These are phyloP conservation scores for Phallusia fumigata DNA, from an alignment of 23 tunicate species.

Conservation along the genomic window DNA sequence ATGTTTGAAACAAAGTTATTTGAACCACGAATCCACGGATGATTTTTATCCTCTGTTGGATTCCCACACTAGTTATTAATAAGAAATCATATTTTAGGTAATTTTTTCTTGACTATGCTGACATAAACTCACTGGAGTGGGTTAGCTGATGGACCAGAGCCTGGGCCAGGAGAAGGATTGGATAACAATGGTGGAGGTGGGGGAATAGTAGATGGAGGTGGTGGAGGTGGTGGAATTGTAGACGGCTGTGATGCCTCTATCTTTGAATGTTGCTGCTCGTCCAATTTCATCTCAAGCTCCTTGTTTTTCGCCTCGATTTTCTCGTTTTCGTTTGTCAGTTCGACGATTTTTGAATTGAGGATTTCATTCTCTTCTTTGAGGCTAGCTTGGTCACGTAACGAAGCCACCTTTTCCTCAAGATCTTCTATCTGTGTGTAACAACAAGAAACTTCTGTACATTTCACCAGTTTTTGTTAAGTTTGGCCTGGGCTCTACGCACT, in stretches of 20 bases:
- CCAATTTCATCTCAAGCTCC: conserved; percentile 10
- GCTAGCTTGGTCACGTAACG: background rate
- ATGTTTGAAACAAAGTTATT: too few relatives aligned
- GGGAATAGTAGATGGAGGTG: background rate
- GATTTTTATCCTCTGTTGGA: too few relatives aligned
- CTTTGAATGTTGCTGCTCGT: background rate
- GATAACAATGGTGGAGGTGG: conserved; percentile 11
- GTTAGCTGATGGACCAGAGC: background rate
- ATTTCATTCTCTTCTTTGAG: background rate
- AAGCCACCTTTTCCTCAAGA: conserved; percentile 21
- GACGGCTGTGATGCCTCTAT: background rate
- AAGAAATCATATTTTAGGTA: too few relatives aligned
- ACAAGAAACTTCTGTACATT: background rate
- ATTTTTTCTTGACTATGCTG: too few relatives aligned
- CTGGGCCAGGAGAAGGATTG: too few relatives aligned
- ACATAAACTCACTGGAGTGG: conserved; percentile 27
- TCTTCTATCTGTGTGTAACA: conserved; percentile 37
- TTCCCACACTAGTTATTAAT: too few relatives aligned
- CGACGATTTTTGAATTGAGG: background rate
- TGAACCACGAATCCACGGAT: too few relatives aligned
- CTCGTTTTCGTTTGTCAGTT: conserved; percentile 17
- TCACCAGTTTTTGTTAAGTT: too few relatives aligned
- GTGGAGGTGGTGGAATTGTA: conserved; percentile 17
- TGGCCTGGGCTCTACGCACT: too few relatives aligned
- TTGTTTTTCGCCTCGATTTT: conserved; percentile 5